Conservation (phyloP, 2,797 vertebrate genomes). For the Alexandromys oeconomus region DNA sequence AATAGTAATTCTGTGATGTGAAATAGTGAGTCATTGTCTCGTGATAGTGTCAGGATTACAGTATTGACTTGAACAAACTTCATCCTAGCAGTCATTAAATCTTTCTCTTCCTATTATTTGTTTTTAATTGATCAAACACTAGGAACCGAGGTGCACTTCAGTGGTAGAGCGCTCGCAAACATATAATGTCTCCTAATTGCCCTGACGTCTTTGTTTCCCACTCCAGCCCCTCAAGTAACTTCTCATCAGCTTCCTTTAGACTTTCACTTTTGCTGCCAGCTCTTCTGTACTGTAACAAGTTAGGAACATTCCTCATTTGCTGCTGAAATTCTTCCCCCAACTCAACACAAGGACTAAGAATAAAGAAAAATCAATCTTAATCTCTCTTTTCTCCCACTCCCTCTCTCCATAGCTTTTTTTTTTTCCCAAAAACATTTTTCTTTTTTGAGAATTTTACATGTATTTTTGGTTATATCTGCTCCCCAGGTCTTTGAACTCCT, state of each 20-base stretch:
- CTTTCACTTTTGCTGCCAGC: background rate
- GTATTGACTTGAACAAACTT: slow-evolving; percentile 33
- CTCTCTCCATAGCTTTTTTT: background rate
- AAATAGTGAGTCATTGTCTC: background rate
- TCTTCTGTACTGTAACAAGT: background rate
- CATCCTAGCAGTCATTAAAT: background rate
- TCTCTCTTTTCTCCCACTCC: background rate
- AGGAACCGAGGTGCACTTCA: no score
- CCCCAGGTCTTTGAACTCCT: background rate
- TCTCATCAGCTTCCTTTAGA: slow-evolving; percentile 42
- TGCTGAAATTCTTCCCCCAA: background rate
- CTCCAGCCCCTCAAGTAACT: background rate
- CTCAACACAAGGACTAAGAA: background rate
- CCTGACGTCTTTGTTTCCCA: background rate
- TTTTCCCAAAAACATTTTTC: background rate
- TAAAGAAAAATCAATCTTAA: slow-evolving; percentile 1
- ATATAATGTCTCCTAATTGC: slow-evolving; percentile 9
- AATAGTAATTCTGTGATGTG: slow-evolving; percentile 32
- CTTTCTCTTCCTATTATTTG: background rate
- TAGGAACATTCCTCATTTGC: slow-evolving; percentile 4
- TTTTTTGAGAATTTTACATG: background rate
- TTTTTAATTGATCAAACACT: background rate
- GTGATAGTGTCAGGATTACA: slow-evolving; percentile 11
- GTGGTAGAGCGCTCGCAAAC: background rate
- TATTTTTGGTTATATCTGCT: background rate